A percentile compares a stretch with the other conserved stretches of the same genome.
Conservation (phyloP, 2,888 invertebrate species). For the Philonicus albiceps region DNA sequence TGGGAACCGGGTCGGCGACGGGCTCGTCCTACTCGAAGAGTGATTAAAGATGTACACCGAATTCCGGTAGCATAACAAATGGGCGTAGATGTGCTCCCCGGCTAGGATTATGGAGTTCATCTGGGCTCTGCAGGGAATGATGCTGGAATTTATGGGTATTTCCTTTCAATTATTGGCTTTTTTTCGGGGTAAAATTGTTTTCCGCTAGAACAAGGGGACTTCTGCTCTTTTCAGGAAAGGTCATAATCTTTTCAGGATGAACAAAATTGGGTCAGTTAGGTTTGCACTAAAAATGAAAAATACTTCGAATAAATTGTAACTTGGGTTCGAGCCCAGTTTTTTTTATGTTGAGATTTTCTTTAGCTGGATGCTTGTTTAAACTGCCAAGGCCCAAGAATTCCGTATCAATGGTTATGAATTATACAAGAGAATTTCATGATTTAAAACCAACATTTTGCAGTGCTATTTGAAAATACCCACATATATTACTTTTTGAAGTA, state of each 20-base stretch:
- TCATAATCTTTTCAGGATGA: not conserved
- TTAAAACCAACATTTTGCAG: too few species aligned
- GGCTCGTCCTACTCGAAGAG: not conserved
- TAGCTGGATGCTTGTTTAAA: too few species aligned
- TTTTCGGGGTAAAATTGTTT: not conserved
- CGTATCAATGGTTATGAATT: too few species aligned
- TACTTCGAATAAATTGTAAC: not conserved
- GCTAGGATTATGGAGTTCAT: not conserved
- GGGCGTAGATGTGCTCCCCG: not conserved
- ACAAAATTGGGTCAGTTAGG: not conserved
- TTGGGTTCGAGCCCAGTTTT: not conserved
- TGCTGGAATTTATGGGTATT: not conserved
- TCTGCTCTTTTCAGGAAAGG: not conserved
- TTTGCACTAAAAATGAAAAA: not conserved
- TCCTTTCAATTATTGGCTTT: not conserved
- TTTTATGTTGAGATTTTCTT: not conserved
- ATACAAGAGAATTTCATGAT: too few species aligned
- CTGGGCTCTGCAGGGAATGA: not conserved
- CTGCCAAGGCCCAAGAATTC: too few species aligned
- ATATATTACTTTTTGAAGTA: too few species aligned
- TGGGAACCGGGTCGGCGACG: not conserved
- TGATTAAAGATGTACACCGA: not conserved
- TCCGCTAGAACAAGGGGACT: not conserved
- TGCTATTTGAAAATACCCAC: too few species aligned
- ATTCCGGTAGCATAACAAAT: not conserved